phyloP scores from a whole-genome alignment of 2,113 vertebrate genomes.

The Camelus dromedarius region DNA sequence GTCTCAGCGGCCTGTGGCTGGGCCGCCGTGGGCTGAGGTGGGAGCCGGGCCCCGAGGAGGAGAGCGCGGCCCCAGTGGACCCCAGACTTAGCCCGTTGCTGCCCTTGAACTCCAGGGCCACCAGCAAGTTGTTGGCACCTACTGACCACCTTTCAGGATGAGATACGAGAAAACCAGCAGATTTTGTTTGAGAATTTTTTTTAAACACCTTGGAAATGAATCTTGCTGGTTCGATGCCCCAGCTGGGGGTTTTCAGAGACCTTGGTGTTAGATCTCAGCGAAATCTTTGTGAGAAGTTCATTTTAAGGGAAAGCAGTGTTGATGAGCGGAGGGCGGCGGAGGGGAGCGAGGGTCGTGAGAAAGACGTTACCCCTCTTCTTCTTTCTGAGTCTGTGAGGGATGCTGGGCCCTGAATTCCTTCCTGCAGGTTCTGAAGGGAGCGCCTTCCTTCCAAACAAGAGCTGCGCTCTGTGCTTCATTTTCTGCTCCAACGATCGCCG shows the following conservation, averaged over 20 bases:
- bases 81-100: not conserved
- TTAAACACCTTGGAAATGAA: not conserved
- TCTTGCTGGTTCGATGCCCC: not conserved
- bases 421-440: not conserved
- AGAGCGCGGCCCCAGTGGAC: too few species aligned
- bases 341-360: too few species aligned
- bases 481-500: accelerated
- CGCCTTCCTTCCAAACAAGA: not conserved
- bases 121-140: not conserved
- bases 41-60: not conserved
- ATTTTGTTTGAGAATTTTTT: not conserved
- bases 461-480: accelerated
- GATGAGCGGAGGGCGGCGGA: not conserved
- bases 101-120: not conserved
- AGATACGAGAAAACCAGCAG: not conserved
- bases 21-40: not conserved
- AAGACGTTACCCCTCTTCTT: not conserved
- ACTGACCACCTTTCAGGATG: not conserved
- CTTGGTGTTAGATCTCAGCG: not conserved
- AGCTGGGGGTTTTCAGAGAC: not conserved
- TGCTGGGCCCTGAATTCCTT: not conserved
- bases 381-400: not conserved
- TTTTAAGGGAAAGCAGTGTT: not conserved
- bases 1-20: not conserved
- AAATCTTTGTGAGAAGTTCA: not conserved